phyloP scores from a whole-genome alignment of 2,113 vertebrate species.

The Sceloporus tristichus region DNA sequence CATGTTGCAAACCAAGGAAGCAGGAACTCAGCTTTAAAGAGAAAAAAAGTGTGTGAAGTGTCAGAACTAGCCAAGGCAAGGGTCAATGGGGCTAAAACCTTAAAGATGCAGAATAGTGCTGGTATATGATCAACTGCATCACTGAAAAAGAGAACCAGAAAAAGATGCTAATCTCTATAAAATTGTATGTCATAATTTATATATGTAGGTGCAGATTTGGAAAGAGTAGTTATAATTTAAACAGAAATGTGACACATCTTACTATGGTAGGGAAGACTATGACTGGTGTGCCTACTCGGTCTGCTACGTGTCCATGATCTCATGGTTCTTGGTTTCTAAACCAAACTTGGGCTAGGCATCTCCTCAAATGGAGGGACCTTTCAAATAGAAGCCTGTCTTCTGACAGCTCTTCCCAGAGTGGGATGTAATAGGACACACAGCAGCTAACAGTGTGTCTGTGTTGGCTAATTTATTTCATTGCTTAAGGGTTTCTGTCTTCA shows the following conservation, averaged over 20 bases:
- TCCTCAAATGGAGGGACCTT: neutral
- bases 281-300: no score
- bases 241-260: neutral
- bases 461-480: no score
- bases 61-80: constrained; percentile 22
- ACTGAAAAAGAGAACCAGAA: neutral
- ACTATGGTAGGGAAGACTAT: no score
- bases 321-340: no score
- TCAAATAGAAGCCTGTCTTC: neutral
- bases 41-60: neutral
- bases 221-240: neutral
- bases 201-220: neutral
- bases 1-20: constrained; percentile 28
- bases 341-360: no score
- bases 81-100: neutral
- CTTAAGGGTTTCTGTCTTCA: no score
- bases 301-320: no score
- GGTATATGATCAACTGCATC: neutral
- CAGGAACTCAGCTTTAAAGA: constrained; percentile 21
- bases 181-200: neutral
- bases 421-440: no score
- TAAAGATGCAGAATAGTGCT: neutral
- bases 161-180: neutral
- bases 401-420: neutral
- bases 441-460: no score